Conservation (phyloP, 2,888 invertebrate species). For the Balanococcus diminutus region DNA sequence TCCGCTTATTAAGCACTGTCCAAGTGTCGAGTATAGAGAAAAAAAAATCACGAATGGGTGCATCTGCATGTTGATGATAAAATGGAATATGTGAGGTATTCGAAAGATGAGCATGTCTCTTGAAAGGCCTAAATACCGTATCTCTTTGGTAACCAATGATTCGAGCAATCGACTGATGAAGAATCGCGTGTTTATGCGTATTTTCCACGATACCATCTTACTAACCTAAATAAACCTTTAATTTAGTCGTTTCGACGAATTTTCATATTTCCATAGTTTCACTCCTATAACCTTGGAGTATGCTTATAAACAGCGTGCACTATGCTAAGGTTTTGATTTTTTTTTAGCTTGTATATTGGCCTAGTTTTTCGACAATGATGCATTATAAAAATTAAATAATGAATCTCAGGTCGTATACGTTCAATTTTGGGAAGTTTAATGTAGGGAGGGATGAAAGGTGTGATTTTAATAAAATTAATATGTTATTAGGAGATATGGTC, state of each 20-base stretch:
- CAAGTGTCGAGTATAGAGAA: not conserved
- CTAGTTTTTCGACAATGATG: not conserved
- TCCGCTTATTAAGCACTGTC: constrained; percentile 10
- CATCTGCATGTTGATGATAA: not conserved
- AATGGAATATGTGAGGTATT: not conserved
- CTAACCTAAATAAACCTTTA: not conserved
- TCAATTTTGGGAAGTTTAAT: not conserved
- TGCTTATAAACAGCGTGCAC: not conserved
- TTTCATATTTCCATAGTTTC: not conserved
- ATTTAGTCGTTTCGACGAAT: not conserved
- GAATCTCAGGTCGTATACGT: not conserved
- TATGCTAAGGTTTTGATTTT: not conserved
- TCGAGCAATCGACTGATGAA: not conserved
- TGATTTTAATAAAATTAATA: not conserved
- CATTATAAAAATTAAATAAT: not conserved
- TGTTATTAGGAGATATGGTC: no score
- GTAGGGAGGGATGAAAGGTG: not conserved
- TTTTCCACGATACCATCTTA: not conserved
- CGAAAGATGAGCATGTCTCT: not conserved
- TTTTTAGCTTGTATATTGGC: not conserved
- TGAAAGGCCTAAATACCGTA: not conserved
- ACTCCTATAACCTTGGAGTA: not conserved
- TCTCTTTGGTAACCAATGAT: constrained; percentile 3
- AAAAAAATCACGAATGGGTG: constrained; percentile 1
- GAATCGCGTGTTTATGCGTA: constrained; percentile 4